Percentiles rank a stretch among this genome's conserved stretches.
phyloP scores from a whole-genome alignment of 2,888 invertebrate genomes.

The Epistrophe grossulariae region DNA sequence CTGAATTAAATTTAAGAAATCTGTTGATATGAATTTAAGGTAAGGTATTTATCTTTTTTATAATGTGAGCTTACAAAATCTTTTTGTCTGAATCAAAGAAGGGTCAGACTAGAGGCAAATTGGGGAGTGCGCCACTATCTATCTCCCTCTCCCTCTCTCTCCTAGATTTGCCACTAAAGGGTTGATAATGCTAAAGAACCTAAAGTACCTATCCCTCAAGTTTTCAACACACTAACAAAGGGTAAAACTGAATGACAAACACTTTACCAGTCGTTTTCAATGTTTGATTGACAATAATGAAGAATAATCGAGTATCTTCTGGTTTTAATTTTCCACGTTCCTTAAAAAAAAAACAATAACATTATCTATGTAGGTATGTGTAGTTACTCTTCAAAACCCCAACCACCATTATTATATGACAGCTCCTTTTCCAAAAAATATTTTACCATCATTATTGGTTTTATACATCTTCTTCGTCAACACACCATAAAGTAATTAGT shows the following conservation, averaged over 20 bases:
- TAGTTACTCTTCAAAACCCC: neutral
- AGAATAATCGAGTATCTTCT: conserved; percentile 83
- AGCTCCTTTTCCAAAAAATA: conserved; percentile 2
- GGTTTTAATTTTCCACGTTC: neutral
- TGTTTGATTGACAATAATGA: conserved; percentile 83
- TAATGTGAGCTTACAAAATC: neutral
- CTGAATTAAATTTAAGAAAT: conserved; percentile 23
- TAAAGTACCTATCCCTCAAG: too few species aligned
- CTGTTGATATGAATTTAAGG: neutral
- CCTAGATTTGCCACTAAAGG: too few species aligned
- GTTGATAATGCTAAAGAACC: too few species aligned
- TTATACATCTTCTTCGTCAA: conserved; percentile 62
- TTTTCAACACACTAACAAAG: too few species aligned
- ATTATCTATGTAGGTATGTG: neutral
- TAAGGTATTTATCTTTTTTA: neutral
- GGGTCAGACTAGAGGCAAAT: too few species aligned
- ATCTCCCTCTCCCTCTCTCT: too few species aligned
- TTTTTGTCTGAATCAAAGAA: neutral
- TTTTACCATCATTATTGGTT: conserved; percentile 28
- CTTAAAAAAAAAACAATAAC: conserved; percentile 15
- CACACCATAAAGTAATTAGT: conserved; percentile 76
- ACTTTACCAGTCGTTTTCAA: neutral
- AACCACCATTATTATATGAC: neutral
- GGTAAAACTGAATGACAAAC: neutral
- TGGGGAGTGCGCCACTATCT: too few species aligned